phyloP scores from a whole-genome alignment of 2,113 vertebrate species.

The Bothrops jararaca region DNA sequence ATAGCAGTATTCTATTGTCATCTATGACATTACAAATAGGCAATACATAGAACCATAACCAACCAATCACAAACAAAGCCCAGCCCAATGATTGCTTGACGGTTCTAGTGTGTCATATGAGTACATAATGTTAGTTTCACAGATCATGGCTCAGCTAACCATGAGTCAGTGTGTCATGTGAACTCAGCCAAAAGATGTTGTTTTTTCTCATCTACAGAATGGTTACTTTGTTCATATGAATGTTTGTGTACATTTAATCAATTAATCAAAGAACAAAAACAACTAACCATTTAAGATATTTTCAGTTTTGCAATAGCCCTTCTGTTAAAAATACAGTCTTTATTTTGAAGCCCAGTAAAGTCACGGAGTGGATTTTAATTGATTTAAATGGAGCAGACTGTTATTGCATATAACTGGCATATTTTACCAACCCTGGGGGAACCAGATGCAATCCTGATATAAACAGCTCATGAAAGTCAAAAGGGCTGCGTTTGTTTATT shows the following conservation, averaged over 20 bases:
- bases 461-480: constrained; percentile 11
- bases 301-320: neutral
- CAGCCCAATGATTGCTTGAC: neutral
- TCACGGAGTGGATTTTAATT: constrained; percentile 17
- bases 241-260: neutral
- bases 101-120: neutral
- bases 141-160: neutral
- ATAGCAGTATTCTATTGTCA: neutral
- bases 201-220: neutral
- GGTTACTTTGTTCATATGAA: neutral
- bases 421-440: constrained; percentile 6
- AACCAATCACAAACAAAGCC: neutral
- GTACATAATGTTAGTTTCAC: neutral
- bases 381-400: constrained; percentile 26
- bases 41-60: neutral
- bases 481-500: constrained; percentile 1
- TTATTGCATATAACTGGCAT: constrained; percentile 10
- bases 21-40: neutral
- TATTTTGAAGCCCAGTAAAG: neutral
- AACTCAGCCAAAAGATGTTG: neutral
- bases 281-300: neutral
- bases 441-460: neutral
- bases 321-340: neutral
- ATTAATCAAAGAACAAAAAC: neutral
- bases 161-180: neutral